Conservation (phyloP, 2,888 invertebrate genomes). For the Acrobeloides nanus region DNA sequence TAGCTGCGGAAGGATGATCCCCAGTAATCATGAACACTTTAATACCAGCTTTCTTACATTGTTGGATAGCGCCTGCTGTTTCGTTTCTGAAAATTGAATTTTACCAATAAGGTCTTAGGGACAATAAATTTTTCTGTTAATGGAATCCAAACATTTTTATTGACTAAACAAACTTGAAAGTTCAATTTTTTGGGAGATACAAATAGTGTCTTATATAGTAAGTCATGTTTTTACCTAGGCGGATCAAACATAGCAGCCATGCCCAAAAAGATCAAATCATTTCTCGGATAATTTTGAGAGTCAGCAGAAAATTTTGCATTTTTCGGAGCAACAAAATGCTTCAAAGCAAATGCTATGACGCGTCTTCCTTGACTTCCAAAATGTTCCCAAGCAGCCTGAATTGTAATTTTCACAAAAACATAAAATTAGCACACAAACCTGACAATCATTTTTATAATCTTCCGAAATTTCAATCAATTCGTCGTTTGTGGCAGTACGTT, state of each 20-base stretch:
- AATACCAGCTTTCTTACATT: conserved; percentile 51
- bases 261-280: conserved; percentile 46
- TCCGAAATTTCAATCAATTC: conserved; percentile 38
- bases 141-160: too few relatives aligned
- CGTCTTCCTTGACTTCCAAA: conserved; percentile 47
- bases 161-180: too few relatives aligned
- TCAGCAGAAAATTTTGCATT: conserved; percentile 24
- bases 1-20: conserved; percentile 50
- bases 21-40: conserved; percentile 48
- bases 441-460: conserved; percentile 36
- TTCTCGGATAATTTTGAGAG: conserved; percentile 25
- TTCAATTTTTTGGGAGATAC: too few relatives aligned
- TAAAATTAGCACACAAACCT: conserved; percentile 16
- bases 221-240: conserved; percentile 41
- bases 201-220: too few relatives aligned
- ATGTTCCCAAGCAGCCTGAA: conserved; percentile 42
- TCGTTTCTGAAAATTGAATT: conserved; percentile 29
- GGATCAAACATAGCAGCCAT: conserved; percentile 53
- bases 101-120: neutral
- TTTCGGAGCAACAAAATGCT: conserved; percentile 33
- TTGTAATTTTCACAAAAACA: neutral
- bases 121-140: too few relatives aligned
- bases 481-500: conserved; percentile 27
- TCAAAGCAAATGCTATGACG: conserved; percentile 49
- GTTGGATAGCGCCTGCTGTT: conserved; percentile 44